Evolutionary conservation across 1,140 invertebrate genomes (phyloP).

Genomic region (Trichoplusia ni): DNA sequence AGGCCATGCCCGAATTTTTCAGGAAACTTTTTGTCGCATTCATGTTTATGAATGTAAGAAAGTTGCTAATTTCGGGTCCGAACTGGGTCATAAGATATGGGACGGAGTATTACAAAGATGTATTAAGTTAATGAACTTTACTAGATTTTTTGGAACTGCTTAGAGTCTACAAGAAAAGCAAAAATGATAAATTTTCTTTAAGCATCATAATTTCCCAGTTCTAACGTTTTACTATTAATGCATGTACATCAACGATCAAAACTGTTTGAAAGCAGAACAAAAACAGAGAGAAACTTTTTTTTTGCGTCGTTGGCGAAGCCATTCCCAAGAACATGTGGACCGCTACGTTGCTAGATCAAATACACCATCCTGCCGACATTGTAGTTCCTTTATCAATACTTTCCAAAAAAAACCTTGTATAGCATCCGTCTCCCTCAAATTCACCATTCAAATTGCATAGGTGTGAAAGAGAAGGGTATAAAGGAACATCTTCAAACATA

Average conservation of each 20-base stretch:
- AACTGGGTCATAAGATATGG: not conserved
- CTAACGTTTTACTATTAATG: too few species aligned
- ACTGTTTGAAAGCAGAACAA: constrained; percentile 38
- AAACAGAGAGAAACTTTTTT: constrained; percentile 66
- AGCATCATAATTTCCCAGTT: too few species aligned
- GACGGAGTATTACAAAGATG: too few species aligned
- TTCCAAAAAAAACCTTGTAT: constrained; percentile 60
- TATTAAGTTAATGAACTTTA: too few species aligned
- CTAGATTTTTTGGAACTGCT: too few species aligned
- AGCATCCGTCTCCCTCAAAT: constrained; percentile 55
- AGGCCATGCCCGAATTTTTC: constrained; percentile 39
- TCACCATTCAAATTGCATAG: not conserved
- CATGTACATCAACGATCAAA: constrained; percentile 47
- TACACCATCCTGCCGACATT: constrained; percentile 77
- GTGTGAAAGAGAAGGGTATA: constrained; percentile 47
- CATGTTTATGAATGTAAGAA: constrained; percentile 16
- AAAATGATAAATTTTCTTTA: too few species aligned
- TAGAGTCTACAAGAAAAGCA: too few species aligned
- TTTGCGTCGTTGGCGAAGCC: constrained; percentile 74
- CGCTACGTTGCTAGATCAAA: constrained; percentile 79
- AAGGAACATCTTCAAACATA: constrained; percentile 53
- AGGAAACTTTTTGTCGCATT: constrained; percentile 26
- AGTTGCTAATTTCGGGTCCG: constrained; percentile 4
- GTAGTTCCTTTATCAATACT: constrained; percentile 73
- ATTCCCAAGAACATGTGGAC: constrained; percentile 79